phyloP scores from a whole-genome alignment of 2,113 vertebrate species.

The Colaptes auratus region DNA sequence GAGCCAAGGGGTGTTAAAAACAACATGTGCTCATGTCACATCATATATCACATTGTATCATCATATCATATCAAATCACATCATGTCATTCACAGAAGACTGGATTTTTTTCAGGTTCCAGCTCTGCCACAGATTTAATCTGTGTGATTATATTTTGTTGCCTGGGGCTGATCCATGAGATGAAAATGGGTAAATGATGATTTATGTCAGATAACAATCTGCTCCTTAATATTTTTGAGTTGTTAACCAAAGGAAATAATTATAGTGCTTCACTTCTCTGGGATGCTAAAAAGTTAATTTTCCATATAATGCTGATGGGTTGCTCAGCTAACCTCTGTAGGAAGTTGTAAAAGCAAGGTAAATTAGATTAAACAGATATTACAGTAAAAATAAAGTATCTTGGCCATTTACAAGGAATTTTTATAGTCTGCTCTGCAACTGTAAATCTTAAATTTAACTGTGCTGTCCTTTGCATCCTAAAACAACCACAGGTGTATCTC shows the following conservation, averaged over 20 bases:
- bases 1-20: not conserved
- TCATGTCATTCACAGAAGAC: not conserved
- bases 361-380: slow-evolving; percentile 1
- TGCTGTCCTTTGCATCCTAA: not conserved
- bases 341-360: slow-evolving; percentile 24
- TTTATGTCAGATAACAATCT: slow-evolving; percentile 44
- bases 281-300: not conserved
- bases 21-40: fast-evolving
- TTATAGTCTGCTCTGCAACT: not conserved
- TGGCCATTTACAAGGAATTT: not conserved
- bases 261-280: not conserved
- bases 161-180: not conserved
- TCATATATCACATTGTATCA: not conserved
- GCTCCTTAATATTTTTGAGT: not conserved
- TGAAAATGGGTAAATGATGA: not conserved
- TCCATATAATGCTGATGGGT: not conserved
- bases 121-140: not conserved
- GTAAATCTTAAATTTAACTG: not conserved
- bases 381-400: slow-evolving; percentile 8
- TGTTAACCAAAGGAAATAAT: slow-evolving; percentile 43
- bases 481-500: not conserved
- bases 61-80: not conserved
- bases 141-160: not conserved
- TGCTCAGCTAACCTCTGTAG: slow-evolving; percentile 2
- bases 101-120: slow-evolving; percentile 2